A percentile compares a stretch with the other conserved stretches of the same genome.
Evolutionary conservation across 2,113 vertebrate genomes (phyloP).

Genomic region (Hirundichthys speculiger): DNA sequence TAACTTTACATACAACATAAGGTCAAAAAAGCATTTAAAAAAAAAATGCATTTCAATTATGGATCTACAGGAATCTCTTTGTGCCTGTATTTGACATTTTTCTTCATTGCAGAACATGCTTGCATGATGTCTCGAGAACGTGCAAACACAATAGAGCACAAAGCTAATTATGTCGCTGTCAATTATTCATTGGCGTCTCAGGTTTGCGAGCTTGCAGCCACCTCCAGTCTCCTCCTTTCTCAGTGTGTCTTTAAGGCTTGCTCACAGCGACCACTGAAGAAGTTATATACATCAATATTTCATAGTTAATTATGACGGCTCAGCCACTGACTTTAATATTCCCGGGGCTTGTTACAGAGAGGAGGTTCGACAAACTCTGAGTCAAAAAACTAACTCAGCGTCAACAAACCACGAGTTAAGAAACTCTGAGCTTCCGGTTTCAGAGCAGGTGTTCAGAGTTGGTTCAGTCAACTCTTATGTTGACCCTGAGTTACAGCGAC

Average conservation of each 20-base stretch:
- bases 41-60: constrained; percentile 61
- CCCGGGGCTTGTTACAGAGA: no score
- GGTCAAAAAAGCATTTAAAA: constrained; percentile 26
- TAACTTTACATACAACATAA: constrained; percentile 29
- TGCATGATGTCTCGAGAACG: constrained; percentile 54
- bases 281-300: constrained; percentile 81
- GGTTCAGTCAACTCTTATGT: no score
- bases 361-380: no score
- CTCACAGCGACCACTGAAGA: constrained; percentile 63
- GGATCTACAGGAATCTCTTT: constrained; percentile 45
- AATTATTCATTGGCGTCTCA: constrained; percentile 76
- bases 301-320: constrained; percentile 78
- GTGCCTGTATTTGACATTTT: constrained; percentile 55
- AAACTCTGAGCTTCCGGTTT: no score
- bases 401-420: no score
- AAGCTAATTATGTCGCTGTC: constrained; percentile 78
- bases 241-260: constrained; percentile 60
- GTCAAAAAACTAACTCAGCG: no score
- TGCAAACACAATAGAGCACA: constrained; percentile 68
- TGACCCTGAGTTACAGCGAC: no score
- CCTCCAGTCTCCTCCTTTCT: constrained; percentile 55
- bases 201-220: constrained; percentile 56
- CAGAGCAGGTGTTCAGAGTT: no score
- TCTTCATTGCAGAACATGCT: constrained; percentile 56
- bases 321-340: constrained; percentile 74